Percentiles rank a stretch among this genome's conserved stretches.
Evolutionary conservation across 2,888 invertebrate genomes (phyloP).

Genomic region (Chaetogeoica ovagalla): DNA sequence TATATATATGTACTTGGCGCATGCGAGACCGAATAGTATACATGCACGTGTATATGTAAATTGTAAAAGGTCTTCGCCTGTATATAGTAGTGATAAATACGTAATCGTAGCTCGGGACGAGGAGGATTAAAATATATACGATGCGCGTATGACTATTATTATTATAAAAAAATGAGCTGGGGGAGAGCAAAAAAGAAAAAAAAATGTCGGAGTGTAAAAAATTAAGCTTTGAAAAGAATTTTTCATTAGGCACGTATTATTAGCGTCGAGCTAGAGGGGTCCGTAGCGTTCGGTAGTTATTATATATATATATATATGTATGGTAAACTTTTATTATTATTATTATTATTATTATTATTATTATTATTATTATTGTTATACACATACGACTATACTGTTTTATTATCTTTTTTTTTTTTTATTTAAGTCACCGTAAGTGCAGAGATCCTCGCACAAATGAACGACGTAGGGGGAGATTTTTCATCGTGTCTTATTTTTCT

Average conservation of each 20-base stretch:
- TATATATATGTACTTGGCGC: too few species aligned
- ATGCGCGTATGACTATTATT: background rate
- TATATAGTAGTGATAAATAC: conserved; percentile 12
- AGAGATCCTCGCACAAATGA: conserved; percentile 7
- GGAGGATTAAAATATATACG: background rate
- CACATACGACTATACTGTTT: conserved; percentile 20
- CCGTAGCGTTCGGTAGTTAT: background rate
- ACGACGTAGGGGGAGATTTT: conserved; percentile 22
- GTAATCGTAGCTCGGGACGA: background rate
- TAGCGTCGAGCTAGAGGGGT: conserved; percentile 23
- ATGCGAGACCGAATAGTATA: conserved; percentile 29
- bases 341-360: too few species aligned
- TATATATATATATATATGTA: background rate
- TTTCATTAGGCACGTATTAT: conserved; percentile 50
- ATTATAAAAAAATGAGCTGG: conserved; percentile 2
- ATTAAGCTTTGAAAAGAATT: conserved; percentile 51
- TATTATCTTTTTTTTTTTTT: conserved; percentile 30
- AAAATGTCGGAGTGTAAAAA: conserved; percentile 46
- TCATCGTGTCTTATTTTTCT: conserved; percentile 1
- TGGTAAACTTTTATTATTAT: conserved; percentile 49
- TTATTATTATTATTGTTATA: conserved; percentile 13
- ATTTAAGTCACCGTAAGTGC: conserved; percentile 18
- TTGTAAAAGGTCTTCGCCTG: conserved; percentile 33
- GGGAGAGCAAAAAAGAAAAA: background rate
- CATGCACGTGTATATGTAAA: background rate